Evolutionary conservation across 1,140 invertebrate genomes (phyloP), one percentile per base, ranked within the genome.

Genomic region (Pectinophora gossypiella): DNA sequence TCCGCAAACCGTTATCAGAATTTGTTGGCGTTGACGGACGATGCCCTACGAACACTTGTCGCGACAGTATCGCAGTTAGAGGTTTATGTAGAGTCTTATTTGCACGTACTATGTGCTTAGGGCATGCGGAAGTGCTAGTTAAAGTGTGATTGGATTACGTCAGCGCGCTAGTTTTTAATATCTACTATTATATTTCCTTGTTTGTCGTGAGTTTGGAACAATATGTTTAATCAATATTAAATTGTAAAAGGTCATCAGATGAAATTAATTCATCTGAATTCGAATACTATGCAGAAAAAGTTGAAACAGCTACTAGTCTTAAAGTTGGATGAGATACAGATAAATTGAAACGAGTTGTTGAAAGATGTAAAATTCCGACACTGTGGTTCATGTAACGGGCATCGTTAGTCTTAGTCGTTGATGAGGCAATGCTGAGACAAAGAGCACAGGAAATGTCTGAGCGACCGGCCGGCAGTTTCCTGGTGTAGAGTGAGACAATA

Each of bases 101-200:
- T n/a, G n/a, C n/a, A n/a, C n/a, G n/a, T n/a, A n/a, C n/a, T 48
- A 51, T 51, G 48, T 65, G 57, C 64, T 61, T 81, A 80, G 72
- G 77, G 72, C 73, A 85, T 69, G 76, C 78, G 78, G 81, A 85
- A 85, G 76, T 79, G 68, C 69, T 68, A 66, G 65, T 56, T 62
- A 60, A 68, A 61, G 35, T 15, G n/a, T 4, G 35, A 59, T 62
- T 58, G 59, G 58, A 78, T 85, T 80, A 82, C 78, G 78, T 81
- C 81, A 85, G 75, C 76, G 76, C 72, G 76, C 75, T 64, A 79
- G 76, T 82, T 82, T 80, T 82, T 85, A 80, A 79, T 81, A 81
- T 76, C 70, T 76, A 64, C 56, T 61, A 76, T 40, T 40, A 75
- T 82, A 77, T 76, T 81, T 82, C 76, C 78, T 81, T 77, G 68